Evolutionary conservation across 2,797 vertebrate species (phyloP).

Genomic region (Fundulus diaphanus): DNA sequence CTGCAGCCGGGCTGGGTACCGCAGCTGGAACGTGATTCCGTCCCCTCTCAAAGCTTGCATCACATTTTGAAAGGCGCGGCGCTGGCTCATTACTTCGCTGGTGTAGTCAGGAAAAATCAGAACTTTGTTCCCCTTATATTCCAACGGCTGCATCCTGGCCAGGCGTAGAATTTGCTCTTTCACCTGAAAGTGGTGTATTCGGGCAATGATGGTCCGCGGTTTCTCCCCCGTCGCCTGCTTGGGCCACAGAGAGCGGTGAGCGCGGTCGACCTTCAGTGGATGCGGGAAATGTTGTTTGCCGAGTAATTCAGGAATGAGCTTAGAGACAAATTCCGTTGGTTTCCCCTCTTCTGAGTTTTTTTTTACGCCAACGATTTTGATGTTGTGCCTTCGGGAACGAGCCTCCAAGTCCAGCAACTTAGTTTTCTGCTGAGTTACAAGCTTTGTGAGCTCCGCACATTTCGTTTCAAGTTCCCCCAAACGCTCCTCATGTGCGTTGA

Average conservation of each 20-base stretch:
- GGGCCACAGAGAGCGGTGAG: neutral
- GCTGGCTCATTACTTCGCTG: constrained; percentile 9
- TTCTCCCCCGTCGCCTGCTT: neutral
- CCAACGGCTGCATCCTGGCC: neutral
- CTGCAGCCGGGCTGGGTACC: neutral
- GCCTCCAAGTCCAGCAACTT: constrained; percentile 1
- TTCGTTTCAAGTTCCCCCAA: neutral
- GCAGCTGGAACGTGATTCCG: constrained; percentile 4
- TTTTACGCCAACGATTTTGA: constrained; percentile 3
- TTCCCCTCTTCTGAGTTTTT: neutral
- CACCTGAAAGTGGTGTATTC: constrained; percentile 7
- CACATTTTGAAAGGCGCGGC: constrained; percentile 1
- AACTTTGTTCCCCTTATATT: constrained; percentile 23
- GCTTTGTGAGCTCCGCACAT: neutral
- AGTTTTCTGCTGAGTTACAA: neutral
- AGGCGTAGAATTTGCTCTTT: constrained; percentile 11
- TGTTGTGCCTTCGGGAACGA: constrained; percentile 4
- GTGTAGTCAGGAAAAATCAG: constrained; percentile 24
- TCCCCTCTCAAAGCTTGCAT: neutral
- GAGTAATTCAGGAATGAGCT: neutral
- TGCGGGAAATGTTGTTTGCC: neutral
- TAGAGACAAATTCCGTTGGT: neutral
- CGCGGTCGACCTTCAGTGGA: constrained; percentile 2
- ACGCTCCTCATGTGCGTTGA: neutral
- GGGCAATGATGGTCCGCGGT: neutral